Base-by-base conservation (phyloP, 2,797 vertebrate species). In the Vespertilio murinus region DNA sequence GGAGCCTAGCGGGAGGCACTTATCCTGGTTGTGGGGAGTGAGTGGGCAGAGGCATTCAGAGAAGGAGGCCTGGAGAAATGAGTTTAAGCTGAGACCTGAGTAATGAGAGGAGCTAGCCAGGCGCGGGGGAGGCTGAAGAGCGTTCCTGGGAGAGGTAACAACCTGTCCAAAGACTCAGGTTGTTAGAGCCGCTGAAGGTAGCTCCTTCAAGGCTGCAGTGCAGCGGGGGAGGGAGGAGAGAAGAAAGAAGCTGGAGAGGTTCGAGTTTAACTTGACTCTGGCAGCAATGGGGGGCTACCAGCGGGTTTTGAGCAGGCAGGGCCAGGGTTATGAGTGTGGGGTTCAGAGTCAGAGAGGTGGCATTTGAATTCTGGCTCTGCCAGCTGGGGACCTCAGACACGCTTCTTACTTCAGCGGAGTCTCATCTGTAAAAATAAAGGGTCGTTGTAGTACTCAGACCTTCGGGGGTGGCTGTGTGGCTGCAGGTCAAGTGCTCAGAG, bases 341-440 rank as follows among this genome's bases (percentile, higher is more conserved):
- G 49, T 61, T 89, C 45, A 65, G 75, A 70, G 35, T 84, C 42
- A 77, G 10, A 61, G 64, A 38, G 17, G 13, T 40, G 30, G 42
- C 20, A 22, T 88, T 70, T 93, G 74, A 93, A 47, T 70, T 91
- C 89, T 52, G 18, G 74, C 7, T 95, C 35, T 83, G 81, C 83
- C 77, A 90, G 30, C 11, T 69, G 33, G 42, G 18, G 71, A 82
- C 28, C 47, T 61, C 52, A 86, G 47, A 38, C 33, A 65, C 4
- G 47, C 64, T 38, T 75, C 40, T 59, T 35, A 40, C 61, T 2
- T 65, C 59, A 93, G 80, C 67, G 49, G 61, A 91, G 18, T 11
- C 47, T 92, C 69, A 30, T 45, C 17, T 79, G 30, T 59, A 23
- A n/a, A 67, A 71, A 42, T n/a, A 6, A 61, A 78, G 28, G 42